A percentile compares a stretch with the other conserved stretches of the same genome.
These are phyloP conservation scores for Rutpela maculata DNA, from an alignment of 2,888 invertebrate species.

Conservation along the genomic window DNA sequence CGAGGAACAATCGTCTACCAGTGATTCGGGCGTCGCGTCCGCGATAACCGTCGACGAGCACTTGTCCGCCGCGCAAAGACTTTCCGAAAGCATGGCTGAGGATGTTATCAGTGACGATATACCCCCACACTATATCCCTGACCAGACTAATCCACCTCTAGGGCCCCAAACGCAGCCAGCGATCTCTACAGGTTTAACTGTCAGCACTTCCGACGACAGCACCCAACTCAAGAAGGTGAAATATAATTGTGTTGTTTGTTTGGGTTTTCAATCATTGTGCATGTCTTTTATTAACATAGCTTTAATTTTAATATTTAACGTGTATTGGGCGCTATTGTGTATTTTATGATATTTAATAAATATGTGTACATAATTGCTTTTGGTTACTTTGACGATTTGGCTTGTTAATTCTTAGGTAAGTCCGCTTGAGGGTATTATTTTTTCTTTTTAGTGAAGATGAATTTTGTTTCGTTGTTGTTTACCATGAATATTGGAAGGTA, in stretches of 20 bases:
- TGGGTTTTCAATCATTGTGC: constrained; percentile 66
- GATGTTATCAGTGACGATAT: constrained; percentile 59
- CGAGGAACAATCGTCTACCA: background rate
- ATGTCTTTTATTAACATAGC: constrained; percentile 64
- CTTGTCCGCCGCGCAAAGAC: constrained; percentile 58
- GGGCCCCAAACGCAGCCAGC: constrained; percentile 67
- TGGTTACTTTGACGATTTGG: constrained; percentile 37
- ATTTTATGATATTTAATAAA: constrained; percentile 44
- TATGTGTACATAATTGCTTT: constrained; percentile 49
- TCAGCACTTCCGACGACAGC: constrained; percentile 73
- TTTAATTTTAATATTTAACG: constrained; percentile 53
- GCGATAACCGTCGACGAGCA: constrained; percentile 53
- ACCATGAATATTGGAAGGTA: background rate
- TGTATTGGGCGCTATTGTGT: constrained; percentile 51
- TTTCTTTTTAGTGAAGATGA: background rate
- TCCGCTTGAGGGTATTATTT: constrained; percentile 19
- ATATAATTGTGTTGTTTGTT: constrained; percentile 70
- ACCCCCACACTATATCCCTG: constrained; percentile 50
- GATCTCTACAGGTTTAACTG: constrained; percentile 65
- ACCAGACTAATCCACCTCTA: constrained; percentile 59
- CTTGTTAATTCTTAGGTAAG: constrained; percentile 43
- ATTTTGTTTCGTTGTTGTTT: background rate
- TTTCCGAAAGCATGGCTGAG: constrained; percentile 64
- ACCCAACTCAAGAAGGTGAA: constrained; percentile 72
- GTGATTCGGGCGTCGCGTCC: constrained; percentile 27